Conservation (phyloP, 2,888 invertebrate genomes). For the Nomada ruficornis region DNA sequence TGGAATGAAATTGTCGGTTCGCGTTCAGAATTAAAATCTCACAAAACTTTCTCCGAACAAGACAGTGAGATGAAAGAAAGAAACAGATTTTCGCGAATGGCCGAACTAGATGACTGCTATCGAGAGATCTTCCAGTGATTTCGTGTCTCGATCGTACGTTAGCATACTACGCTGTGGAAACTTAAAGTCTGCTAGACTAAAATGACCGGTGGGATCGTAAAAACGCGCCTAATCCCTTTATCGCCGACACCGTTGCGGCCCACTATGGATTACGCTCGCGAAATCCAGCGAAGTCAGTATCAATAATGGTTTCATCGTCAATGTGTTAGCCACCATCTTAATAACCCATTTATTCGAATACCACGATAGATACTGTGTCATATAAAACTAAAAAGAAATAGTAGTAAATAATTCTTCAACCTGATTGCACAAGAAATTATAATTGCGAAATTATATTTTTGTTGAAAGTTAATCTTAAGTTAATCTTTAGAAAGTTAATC, state of each 20-base stretch:
- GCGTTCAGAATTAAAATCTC: background rate
- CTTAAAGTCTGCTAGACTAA: conserved; percentile 56
- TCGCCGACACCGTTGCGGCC: conserved; percentile 78
- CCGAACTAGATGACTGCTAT: conserved; percentile 49
- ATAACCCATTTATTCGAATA: conserved; percentile 41
- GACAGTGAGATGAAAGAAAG: background rate
- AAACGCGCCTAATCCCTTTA: conserved; percentile 81
- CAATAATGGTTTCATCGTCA: conserved; percentile 76
- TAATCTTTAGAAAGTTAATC: too few species aligned
- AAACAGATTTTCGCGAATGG: conserved; percentile 28
- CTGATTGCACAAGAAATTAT: too few species aligned
- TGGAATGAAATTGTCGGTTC: too few species aligned
- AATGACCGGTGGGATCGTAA: conserved; percentile 72
- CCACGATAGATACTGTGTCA: conserved; percentile 19
- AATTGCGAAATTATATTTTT: too few species aligned
- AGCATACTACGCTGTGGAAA: conserved; percentile 49
- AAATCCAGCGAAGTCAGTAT: conserved; percentile 76
- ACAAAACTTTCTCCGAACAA: too few species aligned
- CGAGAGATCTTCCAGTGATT: conserved; percentile 25
- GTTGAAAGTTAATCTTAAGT: too few species aligned
- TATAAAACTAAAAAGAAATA: conserved; percentile 20
- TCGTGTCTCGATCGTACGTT: conserved; percentile 48
- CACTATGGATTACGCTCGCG: conserved; percentile 77
- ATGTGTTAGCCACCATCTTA: conserved; percentile 60
- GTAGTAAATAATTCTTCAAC: background rate